Evolutionary conservation across 2,888 invertebrate genomes (phyloP), one percentile per base, ranked within the genome.

Genomic region (Crepidodera aurea): DNA sequence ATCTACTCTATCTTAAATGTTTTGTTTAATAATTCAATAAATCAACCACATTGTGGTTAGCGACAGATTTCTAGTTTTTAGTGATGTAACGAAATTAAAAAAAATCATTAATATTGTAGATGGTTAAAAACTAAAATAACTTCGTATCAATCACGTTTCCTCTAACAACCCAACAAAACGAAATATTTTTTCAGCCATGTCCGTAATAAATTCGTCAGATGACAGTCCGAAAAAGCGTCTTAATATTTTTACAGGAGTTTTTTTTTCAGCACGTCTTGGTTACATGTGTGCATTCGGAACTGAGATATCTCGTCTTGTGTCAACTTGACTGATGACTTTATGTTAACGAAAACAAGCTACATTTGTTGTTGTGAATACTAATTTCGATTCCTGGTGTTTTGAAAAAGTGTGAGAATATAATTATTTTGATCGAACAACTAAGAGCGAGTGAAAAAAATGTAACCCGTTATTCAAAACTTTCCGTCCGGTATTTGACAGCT

Each of bases 321-420:
- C 56, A 56, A 56, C 56, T 56, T 56, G 56, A 56, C 46, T 56
- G 56, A 56, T 56, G 56, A 56, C 46, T 48, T 56, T 56, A 46
- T 56, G 56, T 34, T 56, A 46, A 56, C 56, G 55, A 55, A 55
- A 56, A 56, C 56, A 56, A 56, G 56, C 34, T 37, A 48, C 37
- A 56, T 56, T 48, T 56, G 56, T 56, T 46, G 48, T 12, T 37
- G 22, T 56, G 56, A 56, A 56, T 56, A 56, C 56, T 56, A 56
- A 56, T 56, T 56, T 46, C 46, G 46, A 46, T 46, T 56, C 37
- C 10, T 44, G 29, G 27, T 18, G 18, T 44, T 42, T 55, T 34
- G 55, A 29, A 44, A n/a, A 40, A 22, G 16, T 46, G 46, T 54
- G 54, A 27, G 18, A 27, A 25, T 37, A 22, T 51, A 22, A 22